Evolutionary conservation across 2,113 vertebrate genomes (phyloP), one percentile per base, ranked within the genome.

Genomic region (Austrofundulus limnaeus): DNA sequence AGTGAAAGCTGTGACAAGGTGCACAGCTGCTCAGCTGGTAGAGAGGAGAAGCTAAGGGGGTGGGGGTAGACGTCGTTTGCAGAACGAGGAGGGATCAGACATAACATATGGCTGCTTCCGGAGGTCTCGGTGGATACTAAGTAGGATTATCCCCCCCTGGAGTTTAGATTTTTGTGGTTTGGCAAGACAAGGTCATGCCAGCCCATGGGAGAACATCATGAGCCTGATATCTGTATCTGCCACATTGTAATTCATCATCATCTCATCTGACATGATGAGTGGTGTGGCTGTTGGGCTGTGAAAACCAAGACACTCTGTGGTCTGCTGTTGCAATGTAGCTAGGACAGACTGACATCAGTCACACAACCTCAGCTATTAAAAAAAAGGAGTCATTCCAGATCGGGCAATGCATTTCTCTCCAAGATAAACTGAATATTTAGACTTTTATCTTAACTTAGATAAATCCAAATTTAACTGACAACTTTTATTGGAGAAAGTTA

Each of bases 1-100:
- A 85, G 66, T 2, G 53, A 69, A 81, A 89, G 81, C 81, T 85
- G 78, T 87, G 85, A 81, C 82, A 79, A 65, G 66, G 75, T 77
- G 72, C 54, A 43, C 82, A 66, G 72, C 79, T 77, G 78, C 67
- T 80, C 70, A 54, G 74, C 73, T 70, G 73, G 63, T 48, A 0
- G 23, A 46, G 38, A 23, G 52, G 31, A 16, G 47, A 17, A 47
- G 45, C 43, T 25, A 39, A n/a, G 4, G 11, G 0, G 3, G 17
- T 16, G 34, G 49, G 37, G 11, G 21, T n/a, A 34, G 54, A 47
- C 23, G 48, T 38, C 56, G 57, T 31, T 55, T 70, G 69, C 24
- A 50, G 68, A 28, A 62, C 19, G 34, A 47, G 37, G 63, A 28
- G 37, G 66, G 63, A 64, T 37, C 45, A 86, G 82, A 79, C 74